These are phyloP conservation scores for Pandemis heparana DNA, from an alignment of 2,888 invertebrate species.

Conservation along the genomic window DNA sequence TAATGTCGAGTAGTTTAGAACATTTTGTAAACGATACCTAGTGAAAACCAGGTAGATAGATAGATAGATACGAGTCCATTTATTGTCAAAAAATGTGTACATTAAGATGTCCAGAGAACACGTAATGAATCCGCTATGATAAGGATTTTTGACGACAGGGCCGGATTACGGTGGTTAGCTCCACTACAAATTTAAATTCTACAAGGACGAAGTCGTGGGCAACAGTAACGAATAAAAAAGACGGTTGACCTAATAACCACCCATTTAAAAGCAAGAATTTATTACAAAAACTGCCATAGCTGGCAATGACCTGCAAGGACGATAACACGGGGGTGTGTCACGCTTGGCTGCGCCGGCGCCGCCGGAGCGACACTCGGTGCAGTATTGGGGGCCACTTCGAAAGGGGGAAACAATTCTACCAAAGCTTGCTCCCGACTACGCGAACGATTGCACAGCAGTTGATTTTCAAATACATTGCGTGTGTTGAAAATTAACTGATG, in stretches of 20 bases:
- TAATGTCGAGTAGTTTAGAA: no score
- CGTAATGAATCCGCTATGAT: no score
- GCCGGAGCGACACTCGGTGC: constrained; percentile 48
- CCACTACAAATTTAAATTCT: no score
- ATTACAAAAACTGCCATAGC: neutral
- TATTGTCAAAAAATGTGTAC: no score
- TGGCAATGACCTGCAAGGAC: constrained; percentile 18
- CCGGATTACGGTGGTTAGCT: neutral
- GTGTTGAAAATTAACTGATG: no score
- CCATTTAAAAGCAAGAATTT: neutral
- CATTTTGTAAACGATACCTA: no score
- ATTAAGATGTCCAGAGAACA: no score
- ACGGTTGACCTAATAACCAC: neutral
- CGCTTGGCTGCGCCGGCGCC: constrained; percentile 47
- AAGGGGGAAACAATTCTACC: neutral
- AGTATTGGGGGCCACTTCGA: constrained; percentile 26
- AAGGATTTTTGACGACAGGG: neutral
- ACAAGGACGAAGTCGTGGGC: no score
- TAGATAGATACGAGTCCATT: no score
- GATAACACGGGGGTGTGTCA: constrained; percentile 23
- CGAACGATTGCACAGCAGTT: no score
- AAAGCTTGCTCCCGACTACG: neutral
- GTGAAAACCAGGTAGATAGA: no score
- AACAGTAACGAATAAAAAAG: neutral
- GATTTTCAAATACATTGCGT: no score